These are phyloP conservation scores for Eupithecia centaureata DNA, from an alignment of 2,888 invertebrate genomes.

Conservation along the genomic window DNA sequence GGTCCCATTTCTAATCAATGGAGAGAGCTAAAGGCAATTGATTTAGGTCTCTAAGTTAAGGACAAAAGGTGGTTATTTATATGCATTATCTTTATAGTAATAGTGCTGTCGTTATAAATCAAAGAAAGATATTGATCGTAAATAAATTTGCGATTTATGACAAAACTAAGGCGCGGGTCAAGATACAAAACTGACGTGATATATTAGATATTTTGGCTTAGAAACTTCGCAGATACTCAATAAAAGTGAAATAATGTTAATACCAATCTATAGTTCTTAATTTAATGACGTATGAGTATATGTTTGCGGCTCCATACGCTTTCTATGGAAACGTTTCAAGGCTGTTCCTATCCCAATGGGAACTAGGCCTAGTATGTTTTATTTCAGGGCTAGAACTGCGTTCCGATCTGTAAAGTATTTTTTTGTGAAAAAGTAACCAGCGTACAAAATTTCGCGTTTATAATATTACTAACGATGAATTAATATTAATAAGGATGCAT, in stretches of 20 bases:
- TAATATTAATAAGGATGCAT: too few relatives aligned
- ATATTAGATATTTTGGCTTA: neutral
- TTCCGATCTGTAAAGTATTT: too few relatives aligned
- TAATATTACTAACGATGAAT: too few relatives aligned
- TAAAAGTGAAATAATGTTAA: neutral
- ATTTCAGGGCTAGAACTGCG: too few relatives aligned
- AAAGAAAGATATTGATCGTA: constrained; percentile 72
- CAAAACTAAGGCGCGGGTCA: constrained; percentile 53
- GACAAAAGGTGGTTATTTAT: neutral
- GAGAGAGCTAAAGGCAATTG: neutral
- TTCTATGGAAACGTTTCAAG: too few relatives aligned
- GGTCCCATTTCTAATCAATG: neutral
- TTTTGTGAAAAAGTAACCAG: too few relatives aligned
- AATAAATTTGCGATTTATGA: constrained; percentile 75
- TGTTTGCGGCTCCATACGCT: too few relatives aligned
- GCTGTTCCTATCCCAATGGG: too few relatives aligned
- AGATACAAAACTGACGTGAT: constrained; percentile 4
- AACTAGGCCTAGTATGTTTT: too few relatives aligned
- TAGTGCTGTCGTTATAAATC: constrained; percentile 58
- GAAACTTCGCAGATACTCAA: neutral
- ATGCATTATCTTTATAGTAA: constrained; percentile 4
- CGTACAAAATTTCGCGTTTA: too few relatives aligned
- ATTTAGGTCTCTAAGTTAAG: neutral
- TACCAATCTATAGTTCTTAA: too few relatives aligned
- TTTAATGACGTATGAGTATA: too few relatives aligned